Conservation (phyloP, 2,113 vertebrate species). For the Fukomys damarensis region DNA sequence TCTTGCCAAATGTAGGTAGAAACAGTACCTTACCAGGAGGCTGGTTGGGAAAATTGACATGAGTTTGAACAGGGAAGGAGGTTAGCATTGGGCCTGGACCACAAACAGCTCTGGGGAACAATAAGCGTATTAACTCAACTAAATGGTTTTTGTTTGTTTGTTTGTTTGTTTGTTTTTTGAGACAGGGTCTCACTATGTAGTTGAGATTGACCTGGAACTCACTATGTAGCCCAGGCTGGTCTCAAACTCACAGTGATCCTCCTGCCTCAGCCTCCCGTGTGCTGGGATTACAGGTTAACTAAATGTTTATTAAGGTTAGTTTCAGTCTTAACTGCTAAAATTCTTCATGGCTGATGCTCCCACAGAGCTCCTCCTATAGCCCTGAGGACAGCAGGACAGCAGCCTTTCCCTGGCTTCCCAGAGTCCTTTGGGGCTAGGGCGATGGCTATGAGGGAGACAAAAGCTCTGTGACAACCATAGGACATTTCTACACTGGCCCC, state of each 20-base stretch:
- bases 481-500: not conserved
- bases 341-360: not conserved
- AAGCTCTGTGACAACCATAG: not conserved
- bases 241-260: too few relatives aligned
- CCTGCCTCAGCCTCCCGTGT: too few relatives aligned
- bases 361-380: not conserved
- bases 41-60: not conserved
- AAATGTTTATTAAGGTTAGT: not conserved
- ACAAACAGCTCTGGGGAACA: not conserved
- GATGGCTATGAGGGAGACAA: not conserved
- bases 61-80: not conserved
- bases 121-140: not conserved
- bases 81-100: not conserved
- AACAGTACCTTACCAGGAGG: not conserved
- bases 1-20: not conserved
- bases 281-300: too few relatives aligned
- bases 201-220: too few relatives aligned
- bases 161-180: too few relatives aligned
- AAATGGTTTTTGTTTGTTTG: too few relatives aligned
- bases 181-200: too few relatives aligned
- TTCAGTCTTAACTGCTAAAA: not conserved
- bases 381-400: not conserved
- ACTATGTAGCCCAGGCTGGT: too few relatives aligned
- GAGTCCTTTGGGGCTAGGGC: not conserved
- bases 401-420: not conserved